phyloP scores from a whole-genome alignment of 1,140 invertebrate genomes.

The Heliothis subflexa region DNA sequence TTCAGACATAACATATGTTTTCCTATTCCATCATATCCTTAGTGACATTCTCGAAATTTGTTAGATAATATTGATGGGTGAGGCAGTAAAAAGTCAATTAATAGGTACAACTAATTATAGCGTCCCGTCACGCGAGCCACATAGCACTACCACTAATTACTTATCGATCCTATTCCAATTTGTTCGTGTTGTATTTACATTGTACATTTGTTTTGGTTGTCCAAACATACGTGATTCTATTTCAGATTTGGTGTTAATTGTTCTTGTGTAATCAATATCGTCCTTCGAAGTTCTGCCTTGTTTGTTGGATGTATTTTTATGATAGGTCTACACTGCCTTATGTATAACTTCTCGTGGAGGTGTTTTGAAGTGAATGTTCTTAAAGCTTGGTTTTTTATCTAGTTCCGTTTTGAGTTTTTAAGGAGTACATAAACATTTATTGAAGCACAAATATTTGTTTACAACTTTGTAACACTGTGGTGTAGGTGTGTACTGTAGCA shows the following conservation, averaged over 20 bases:
- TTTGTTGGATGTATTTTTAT: no score
- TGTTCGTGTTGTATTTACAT: background rate
- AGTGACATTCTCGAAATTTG: background rate
- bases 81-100: slow-evolving; percentile 27
- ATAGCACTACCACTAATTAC: slow-evolving; percentile 22
- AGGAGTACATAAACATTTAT: no score
- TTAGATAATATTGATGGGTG: slow-evolving; percentile 27
- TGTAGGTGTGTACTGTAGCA: no score
- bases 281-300: no score
- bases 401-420: no score
- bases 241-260: background rate
- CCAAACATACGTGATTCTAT: background rate
- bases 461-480: no score
- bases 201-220: background rate
- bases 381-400: no score
- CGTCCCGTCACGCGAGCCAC: slow-evolving; percentile 9
- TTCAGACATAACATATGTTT: background rate
- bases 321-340: no score
- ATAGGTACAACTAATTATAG: background rate
- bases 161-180: slow-evolving; percentile 5
- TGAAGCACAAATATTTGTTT: no score
- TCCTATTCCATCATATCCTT: background rate
- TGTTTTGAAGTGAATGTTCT: no score
- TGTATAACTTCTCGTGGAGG: no score
- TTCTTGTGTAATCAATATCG: background rate